Evolutionary conservation across 2,797 vertebrate genomes (phyloP), one percentile per base, ranked within the genome.

Genomic region (Malurus splendens): DNA sequence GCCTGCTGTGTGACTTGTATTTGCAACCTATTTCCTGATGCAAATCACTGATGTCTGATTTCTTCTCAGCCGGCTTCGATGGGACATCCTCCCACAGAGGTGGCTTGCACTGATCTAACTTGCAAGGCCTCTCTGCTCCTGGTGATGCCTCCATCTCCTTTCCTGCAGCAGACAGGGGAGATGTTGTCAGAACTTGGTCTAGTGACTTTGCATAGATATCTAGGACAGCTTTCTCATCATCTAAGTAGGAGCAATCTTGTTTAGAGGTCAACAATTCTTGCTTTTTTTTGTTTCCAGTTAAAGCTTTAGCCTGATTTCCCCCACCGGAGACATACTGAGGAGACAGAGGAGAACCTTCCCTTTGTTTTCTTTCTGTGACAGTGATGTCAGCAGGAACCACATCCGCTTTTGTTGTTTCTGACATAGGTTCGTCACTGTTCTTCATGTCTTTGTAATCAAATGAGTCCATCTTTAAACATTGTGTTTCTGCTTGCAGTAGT

Each of bases 331-430:
- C 25, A 32, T 45, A 52, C 8, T 2, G 64, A 87, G 76, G 55
- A 75, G 88, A 71, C 1, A 62, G 47, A 55, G 51, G n/a, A 62
- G 79, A 72, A 57, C 44, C 47, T 38, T 54, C 72, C 33, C 5
- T 57, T 54, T 79, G 39, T 67, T 56, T 24, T 59, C 52, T 87
- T 73, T 72, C 93, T 54, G 76, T 68, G 12, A 73, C 44, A 57
- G 12, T 14, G 33, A 83, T 51, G 33, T 64, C 87, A 74, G 57
- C 90, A 93, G 79, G 91, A 62, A 94, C 59, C 14, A 61, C 68
- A 68, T 96, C 95, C 52, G 52, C 80, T 84, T 96, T 87, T 57
- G 90, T 93, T 77, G 90, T 27, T 70, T 96, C 96, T 52, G 93
- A 33, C 89, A 86, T 54, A 64, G 41, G 38, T 79, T 80, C 61